A percentile compares a stretch with the other conserved stretches of the same genome.
phyloP scores from a whole-genome alignment of 2,797 vertebrate species.

The Catharus ustulatus region DNA sequence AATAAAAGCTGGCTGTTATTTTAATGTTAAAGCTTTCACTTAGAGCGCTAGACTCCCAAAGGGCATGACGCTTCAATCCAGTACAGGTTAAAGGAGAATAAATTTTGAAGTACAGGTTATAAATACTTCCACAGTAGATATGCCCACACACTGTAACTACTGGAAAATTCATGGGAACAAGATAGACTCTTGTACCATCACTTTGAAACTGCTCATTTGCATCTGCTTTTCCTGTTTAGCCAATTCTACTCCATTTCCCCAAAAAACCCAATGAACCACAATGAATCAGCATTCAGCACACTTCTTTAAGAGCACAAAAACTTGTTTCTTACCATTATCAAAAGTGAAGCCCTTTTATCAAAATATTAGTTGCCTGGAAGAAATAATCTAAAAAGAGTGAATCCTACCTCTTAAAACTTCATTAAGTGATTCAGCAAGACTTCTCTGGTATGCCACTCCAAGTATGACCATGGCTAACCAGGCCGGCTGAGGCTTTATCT shows the following conservation, averaged over 20 bases:
- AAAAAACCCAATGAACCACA: fast-evolving
- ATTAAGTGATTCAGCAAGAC: not conserved
- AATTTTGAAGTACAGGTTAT: not conserved
- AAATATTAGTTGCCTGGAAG: not conserved
- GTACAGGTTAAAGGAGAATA: not conserved
- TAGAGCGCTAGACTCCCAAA: not conserved
- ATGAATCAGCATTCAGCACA: not conserved
- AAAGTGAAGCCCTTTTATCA: not conserved
- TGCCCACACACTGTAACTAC: not conserved
- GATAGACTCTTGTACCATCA: not conserved
- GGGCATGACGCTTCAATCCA: not conserved
- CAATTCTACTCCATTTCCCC: not conserved
- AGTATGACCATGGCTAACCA: not conserved
- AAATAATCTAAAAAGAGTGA: not conserved
- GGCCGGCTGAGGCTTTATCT: not conserved
- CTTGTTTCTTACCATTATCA: not conserved
- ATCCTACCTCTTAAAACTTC: not conserved
- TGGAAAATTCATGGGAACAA: not conserved
- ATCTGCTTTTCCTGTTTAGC: not conserved
- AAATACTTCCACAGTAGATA: not conserved
- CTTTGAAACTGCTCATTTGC: not conserved
- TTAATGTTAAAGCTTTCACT: not conserved
- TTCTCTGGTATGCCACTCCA: not conserved
- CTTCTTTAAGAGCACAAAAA: not conserved
- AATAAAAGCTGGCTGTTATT: not conserved